A percentile compares a stretch with the other conserved stretches of the same genome.
Conservation (phyloP, 2,113 vertebrate genomes). For the Glaucidium brasilianum region DNA sequence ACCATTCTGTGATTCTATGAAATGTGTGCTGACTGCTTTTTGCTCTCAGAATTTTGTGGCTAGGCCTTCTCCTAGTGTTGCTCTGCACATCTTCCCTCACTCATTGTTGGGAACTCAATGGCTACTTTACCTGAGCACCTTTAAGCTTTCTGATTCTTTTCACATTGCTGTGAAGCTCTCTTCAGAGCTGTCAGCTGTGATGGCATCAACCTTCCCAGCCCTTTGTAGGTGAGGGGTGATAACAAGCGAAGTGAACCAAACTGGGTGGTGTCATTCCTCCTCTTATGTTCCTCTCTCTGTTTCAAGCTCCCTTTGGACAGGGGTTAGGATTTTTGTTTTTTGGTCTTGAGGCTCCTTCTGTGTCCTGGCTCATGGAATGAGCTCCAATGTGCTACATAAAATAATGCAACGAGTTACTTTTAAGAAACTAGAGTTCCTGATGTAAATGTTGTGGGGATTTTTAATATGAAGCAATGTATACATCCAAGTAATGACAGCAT, state of each 20-base stretch:
- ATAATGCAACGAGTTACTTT: background rate
- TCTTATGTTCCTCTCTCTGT: background rate
- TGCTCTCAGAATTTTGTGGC: background rate
- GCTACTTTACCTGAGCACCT: background rate
- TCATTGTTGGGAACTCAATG: background rate
- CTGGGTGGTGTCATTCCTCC: rapidly evolving
- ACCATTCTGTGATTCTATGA: no score
- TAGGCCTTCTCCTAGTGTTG: background rate
- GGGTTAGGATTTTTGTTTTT: background rate
- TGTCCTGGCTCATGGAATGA: background rate
- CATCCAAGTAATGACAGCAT: background rate
- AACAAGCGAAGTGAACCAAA: background rate
- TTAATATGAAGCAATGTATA: background rate
- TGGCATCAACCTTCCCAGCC: background rate
- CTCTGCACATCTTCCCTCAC: background rate
- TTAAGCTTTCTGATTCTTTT: background rate
- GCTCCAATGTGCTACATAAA: background rate
- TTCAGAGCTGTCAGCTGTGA: background rate
- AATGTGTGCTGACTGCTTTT: background rate
- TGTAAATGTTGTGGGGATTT: background rate
- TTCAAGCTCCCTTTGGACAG: background rate
- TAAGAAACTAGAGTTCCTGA: background rate
- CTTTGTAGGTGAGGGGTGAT: background rate
- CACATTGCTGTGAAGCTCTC: background rate
- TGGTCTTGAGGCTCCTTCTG: background rate